Evolutionary conservation across 2,797 vertebrate genomes (phyloP), one percentile per base, ranked within the genome.

Genomic region (Capromys pilorides): DNA sequence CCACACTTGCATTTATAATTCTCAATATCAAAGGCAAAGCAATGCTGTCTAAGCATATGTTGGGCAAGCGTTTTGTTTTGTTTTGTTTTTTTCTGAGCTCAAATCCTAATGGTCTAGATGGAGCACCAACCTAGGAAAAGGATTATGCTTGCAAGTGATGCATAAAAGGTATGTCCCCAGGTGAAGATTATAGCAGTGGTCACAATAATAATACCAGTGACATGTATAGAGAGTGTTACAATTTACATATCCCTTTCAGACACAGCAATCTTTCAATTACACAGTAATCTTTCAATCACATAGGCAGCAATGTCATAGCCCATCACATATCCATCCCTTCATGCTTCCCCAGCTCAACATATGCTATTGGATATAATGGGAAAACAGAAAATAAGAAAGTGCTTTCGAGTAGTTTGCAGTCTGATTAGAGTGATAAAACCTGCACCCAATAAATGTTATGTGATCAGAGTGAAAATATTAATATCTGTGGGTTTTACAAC

Each of bases 391-490:
- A 90, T 93, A 88, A 92, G 64, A 86, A 82, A 39, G 64, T 69
- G 22, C 18, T 62, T 89, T 84, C 51, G 24, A 93, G 86, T 59
- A 80, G 31, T 69, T 36, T 92, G 57, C 59, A 57, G 66, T 91
- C 91, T 95, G 77, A n/a, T 33, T 87, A 51, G 8, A 61, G 41
- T 85, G 80, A 94, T 95, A 91, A 95, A 97, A 51, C 41, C 81
- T 73, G 31, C 4, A 39, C 51, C 73, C 45, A 91, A 41, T 49
- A 57, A 19, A 41, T 1, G 14, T 18, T 81, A 61, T 62, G 14
- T 77, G 45, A 91, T 59, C 39, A 78, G 39, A 80, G 36, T 83
- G 57, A 69, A 84, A 90, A 73, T 36, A 88, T 49, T 73, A 86
- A 78, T 51, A 19, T 33, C 5, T 3, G 66, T 67, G 22, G 6